phyloP scores from a whole-genome alignment of 2,113 vertebrate species.

The Python bivittatus region DNA sequence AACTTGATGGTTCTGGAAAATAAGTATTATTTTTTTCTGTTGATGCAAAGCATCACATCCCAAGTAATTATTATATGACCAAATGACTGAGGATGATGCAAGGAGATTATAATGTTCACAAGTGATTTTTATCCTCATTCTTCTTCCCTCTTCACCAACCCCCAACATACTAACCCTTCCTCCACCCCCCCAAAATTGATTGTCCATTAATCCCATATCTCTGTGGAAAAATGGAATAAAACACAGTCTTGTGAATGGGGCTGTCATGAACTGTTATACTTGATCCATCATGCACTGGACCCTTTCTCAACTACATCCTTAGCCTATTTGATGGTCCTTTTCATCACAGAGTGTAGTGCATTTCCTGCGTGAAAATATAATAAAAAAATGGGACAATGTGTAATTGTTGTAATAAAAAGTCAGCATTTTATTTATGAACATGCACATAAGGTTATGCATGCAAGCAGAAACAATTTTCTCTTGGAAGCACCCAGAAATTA shows the following conservation, averaged over 20 bases:
- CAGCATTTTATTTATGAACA: neutral
- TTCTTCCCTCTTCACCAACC: neutral
- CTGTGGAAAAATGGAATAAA: neutral
- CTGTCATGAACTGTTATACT: neutral
- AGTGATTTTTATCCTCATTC: neutral
- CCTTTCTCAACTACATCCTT: neutral
- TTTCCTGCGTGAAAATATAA: neutral
- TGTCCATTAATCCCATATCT: neutral
- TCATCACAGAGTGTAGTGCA: neutral
- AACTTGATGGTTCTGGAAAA: neutral
- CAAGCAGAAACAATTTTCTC: neutral
- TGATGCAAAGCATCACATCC: neutral
- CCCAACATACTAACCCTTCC: neutral
- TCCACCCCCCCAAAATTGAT: no score
- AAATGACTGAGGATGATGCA: neutral
- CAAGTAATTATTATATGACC: neutral
- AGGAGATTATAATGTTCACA: neutral
- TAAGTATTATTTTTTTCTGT: neutral
- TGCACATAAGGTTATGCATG: neutral
- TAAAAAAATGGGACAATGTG: neutral
- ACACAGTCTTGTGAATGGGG: neutral
- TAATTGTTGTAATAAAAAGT: no score
- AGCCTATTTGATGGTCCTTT: neutral
- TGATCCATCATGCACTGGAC: neutral
- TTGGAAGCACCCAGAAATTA: neutral